phyloP scores from a whole-genome alignment of 1,140 invertebrate genomes.

The Micrasema minimum region DNA sequence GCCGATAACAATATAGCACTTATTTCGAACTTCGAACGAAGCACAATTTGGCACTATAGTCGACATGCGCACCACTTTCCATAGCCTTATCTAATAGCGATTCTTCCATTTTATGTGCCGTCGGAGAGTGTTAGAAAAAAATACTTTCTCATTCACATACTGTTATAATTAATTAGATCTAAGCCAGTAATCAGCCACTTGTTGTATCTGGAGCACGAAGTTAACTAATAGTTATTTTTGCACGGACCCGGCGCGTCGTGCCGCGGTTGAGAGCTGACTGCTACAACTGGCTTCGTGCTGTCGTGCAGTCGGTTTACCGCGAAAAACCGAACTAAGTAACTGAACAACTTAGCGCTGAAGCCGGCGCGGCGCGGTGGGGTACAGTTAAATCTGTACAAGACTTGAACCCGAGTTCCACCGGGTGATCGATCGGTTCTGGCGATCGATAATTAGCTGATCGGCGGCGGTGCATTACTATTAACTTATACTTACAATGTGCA shows the following conservation, averaged over 20 bases:
- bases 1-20: background rate
- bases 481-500: no score
- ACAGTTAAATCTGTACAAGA: constrained; percentile 24
- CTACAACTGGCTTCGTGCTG: constrained; percentile 10
- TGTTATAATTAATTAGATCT: no score
- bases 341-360: background rate
- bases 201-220: constrained; percentile 6
- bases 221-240: background rate
- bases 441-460: constrained; percentile 22
- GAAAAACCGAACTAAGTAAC: background rate
- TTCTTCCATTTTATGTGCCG: background rate
- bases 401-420: constrained; percentile 17
- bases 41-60: constrained; percentile 13
- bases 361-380: background rate
- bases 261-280: constrained; percentile 7
- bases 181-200: background rate
- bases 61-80: constrained; percentile 25
- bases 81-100: constrained; percentile 8
- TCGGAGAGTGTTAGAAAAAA: no score
- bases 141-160: no score
- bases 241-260: constrained; percentile 19
- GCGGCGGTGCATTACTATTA: background rate
- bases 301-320: no score
- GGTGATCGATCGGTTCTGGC: background rate
- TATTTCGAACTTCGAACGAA: background rate